Evolutionary conservation across 1,140 invertebrate genomes (phyloP).

Genomic region (Lutraria rhynchaena): DNA sequence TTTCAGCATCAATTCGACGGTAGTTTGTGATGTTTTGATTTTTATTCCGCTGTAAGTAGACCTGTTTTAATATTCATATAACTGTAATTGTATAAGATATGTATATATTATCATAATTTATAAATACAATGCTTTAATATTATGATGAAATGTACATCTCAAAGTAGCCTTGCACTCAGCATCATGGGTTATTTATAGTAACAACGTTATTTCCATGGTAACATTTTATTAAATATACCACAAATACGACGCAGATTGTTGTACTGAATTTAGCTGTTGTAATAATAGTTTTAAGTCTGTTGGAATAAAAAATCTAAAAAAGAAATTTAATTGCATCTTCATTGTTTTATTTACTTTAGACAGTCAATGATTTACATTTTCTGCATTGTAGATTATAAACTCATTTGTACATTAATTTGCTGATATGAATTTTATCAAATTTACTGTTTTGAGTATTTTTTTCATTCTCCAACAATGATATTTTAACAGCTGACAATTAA

Average conservation of each 20-base stretch:
- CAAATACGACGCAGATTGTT: no score
- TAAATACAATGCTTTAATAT: slow-evolving; percentile 42
- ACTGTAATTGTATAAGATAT: slow-evolving; percentile 12
- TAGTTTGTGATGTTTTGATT: background rate
- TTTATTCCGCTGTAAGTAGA: slow-evolving; percentile 4
- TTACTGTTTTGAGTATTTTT: no score
- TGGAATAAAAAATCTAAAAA: slow-evolving; percentile 2
- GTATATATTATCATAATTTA: slow-evolving; percentile 58
- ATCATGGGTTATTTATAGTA: slow-evolving; percentile 52
- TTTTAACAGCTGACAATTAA: no score
- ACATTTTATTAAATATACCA: background rate
- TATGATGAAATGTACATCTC: slow-evolving; percentile 57
- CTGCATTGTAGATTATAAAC: no score
- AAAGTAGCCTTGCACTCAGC: slow-evolving; percentile 40
- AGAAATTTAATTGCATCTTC: background rate
- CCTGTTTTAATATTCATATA: background rate
- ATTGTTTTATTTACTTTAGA: no score
- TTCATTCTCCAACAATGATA: no score
- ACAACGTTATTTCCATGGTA: slow-evolving; percentile 42
- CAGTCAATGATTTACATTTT: no score
- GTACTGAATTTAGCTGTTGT: no score
- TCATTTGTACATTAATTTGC: no score
- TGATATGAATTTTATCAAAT: no score
- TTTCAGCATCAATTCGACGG: slow-evolving; percentile 9
- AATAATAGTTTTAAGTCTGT: slow-evolving; percentile 15